A percentile compares a stretch with the other conserved stretches of the same genome.
Conservation (phyloP, 2,113 vertebrate genomes). For the Cynopterus brachyotis region DNA sequence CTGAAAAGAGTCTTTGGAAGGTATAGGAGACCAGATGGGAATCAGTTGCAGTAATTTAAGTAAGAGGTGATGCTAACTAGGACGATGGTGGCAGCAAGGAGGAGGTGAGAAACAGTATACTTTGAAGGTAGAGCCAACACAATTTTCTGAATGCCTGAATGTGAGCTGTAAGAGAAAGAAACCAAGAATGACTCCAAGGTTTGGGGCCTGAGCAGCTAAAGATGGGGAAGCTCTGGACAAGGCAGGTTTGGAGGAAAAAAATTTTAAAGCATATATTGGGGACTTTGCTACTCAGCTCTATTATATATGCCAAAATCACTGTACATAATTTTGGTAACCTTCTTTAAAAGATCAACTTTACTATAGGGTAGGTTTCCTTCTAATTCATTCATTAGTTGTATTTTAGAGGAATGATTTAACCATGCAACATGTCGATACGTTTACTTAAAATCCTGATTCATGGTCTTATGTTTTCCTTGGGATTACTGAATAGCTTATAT, state of each 20-base stretch:
- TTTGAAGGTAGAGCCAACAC: background rate
- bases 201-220: background rate
- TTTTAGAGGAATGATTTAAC: background rate
- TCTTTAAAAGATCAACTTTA: background rate
- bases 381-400: background rate
- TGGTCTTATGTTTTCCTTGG: background rate
- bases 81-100: background rate
- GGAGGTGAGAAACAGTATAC: background rate
- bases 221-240: background rate
- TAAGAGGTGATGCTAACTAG: background rate
- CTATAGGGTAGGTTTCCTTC: background rate
- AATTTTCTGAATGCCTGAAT: background rate
- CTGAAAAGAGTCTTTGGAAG: background rate
- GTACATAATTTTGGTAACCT: background rate
- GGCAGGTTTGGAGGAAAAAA: background rate
- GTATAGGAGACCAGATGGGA: background rate
- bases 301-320: background rate
- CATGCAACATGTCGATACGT: background rate
- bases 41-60: background rate
- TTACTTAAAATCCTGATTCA: slow-evolving; percentile 2
- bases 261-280: background rate
- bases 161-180: background rate
- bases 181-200: background rate
- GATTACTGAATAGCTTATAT: background rate
- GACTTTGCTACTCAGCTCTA: background rate